phyloP scores from a whole-genome alignment of 2,888 invertebrate genomes.

The Ferdinandea cuprea region DNA sequence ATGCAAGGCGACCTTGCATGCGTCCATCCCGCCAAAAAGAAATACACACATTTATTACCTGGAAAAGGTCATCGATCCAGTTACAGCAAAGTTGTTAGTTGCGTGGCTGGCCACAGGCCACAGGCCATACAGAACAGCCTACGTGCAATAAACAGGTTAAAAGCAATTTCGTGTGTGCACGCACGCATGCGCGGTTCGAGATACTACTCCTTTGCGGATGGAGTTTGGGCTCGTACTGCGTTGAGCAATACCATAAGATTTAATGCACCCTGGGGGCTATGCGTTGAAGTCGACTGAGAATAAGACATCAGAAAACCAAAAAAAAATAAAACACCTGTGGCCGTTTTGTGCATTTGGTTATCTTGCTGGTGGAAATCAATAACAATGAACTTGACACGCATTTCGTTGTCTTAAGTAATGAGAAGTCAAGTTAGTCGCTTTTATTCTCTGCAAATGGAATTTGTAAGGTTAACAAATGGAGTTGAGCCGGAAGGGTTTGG shows the following conservation, averaged over 20 bases:
- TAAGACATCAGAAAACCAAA: constrained; percentile 14
- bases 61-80: constrained; percentile 68
- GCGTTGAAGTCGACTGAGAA: constrained; percentile 25
- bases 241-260: constrained; percentile 27
- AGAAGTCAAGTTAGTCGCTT: not conserved
- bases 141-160: constrained; percentile 44
- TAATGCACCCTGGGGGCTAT: constrained; percentile 46
- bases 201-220: constrained; percentile 33
- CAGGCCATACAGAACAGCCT: constrained; percentile 2
- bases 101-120: constrained; percentile 24
- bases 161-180: constrained; percentile 48
- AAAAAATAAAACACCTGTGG: constrained; percentile 30
- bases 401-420: constrained; percentile 36
- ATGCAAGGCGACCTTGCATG: constrained; percentile 46
- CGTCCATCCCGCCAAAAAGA: constrained; percentile 15
- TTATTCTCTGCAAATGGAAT: constrained; percentile 3
- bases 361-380: constrained; percentile 26
- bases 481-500: constrained; percentile 31
- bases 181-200: constrained; percentile 35
- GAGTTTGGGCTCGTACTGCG: constrained; percentile 4
- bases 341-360: constrained; percentile 22
- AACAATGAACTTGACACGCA: constrained; percentile 71
- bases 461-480: constrained; percentile 2
- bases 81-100: constrained; percentile 24
- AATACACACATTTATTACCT: not conserved